These are phyloP conservation scores for Spilosoma lubricipeda DNA, from an alignment of 2,888 invertebrate genomes.

Conservation along the genomic window DNA sequence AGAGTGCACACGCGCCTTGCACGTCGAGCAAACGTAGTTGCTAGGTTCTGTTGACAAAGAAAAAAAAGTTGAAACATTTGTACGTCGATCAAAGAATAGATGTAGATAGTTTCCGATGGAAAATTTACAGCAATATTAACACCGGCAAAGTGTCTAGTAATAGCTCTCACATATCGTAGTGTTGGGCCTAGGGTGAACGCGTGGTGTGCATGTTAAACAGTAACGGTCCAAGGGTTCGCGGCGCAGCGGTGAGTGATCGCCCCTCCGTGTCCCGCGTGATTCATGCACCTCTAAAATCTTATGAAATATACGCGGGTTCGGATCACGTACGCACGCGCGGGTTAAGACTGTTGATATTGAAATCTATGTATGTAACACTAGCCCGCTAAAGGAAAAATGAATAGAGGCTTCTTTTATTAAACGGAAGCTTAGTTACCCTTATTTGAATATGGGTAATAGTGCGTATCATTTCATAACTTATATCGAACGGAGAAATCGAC, in stretches of 20 bases:
- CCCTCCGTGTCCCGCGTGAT: constrained; percentile 84
- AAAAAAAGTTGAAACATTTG: constrained; percentile 53
- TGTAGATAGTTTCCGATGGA: constrained; percentile 70
- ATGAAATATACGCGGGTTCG: constrained; percentile 84
- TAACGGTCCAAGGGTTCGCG: constrained; percentile 78
- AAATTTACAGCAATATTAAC: constrained; percentile 85
- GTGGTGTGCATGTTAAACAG: constrained; percentile 82
- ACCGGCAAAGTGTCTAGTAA: constrained; percentile 86
- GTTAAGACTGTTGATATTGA: constrained; percentile 86
- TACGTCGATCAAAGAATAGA: constrained; percentile 47
- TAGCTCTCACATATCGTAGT: constrained; percentile 86
- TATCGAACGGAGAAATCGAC: neutral
- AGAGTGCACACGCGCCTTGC: constrained; percentile 96
- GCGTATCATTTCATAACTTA: constrained; percentile 8
- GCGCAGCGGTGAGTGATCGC: constrained; percentile 83
- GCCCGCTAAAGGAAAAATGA: constrained; percentile 65
- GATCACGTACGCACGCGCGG: constrained; percentile 83
- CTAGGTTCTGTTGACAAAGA: constrained; percentile 92
- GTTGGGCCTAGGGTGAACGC: constrained; percentile 82
- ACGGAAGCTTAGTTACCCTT: constrained; percentile 41
- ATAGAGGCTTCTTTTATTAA: constrained; percentile 54
- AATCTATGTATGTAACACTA: constrained; percentile 82
- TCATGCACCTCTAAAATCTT: constrained; percentile 87
- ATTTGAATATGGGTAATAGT: constrained; percentile 42
- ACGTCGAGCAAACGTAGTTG: constrained; percentile 97